These are phyloP conservation scores for Chouioia cunea DNA, from an alignment of 2,888 invertebrate species.

Conservation along the genomic window DNA sequence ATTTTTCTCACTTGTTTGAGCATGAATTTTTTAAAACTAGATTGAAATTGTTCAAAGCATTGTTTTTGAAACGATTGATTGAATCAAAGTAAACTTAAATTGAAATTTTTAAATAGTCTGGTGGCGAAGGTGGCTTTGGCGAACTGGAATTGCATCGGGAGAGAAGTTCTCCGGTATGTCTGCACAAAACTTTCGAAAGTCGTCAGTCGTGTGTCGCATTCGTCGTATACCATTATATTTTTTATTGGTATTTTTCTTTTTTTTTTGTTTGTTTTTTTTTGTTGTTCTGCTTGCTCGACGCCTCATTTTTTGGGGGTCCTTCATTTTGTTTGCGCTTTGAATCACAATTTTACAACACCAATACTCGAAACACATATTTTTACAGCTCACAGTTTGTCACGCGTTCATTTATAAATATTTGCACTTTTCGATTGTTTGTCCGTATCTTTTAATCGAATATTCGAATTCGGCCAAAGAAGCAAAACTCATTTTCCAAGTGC, in stretches of 20 bases:
- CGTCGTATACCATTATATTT: neutral
- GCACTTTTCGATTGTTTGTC: neutral
- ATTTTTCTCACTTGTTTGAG: constrained; percentile 6
- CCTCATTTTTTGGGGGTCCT: neutral
- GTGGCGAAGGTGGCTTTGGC: constrained; percentile 67
- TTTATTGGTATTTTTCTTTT: constrained; percentile 13
- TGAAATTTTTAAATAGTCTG: constrained; percentile 64
- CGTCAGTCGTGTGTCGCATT: constrained; percentile 45
- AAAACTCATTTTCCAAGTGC: constrained; percentile 24
- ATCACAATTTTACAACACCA: constrained; percentile 9
- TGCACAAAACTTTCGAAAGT: constrained; percentile 48
- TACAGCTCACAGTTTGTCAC: no score
- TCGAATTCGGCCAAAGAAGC: constrained; percentile 2
- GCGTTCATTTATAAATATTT: no score
- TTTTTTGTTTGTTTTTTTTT: constrained; percentile 18
- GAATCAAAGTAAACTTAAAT: constrained; percentile 39
- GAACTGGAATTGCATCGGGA: constrained; percentile 66
- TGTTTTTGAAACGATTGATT: constrained; percentile 3
- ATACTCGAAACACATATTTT: constrained; percentile 5
- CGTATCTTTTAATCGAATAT: constrained; percentile 2
- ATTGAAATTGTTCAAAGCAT: constrained; percentile 16
- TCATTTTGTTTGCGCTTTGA: constrained; percentile 17
- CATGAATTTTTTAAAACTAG: constrained; percentile 31
- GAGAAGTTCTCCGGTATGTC: constrained; percentile 67
- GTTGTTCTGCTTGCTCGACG: constrained; percentile 14